Percentiles rank a stretch among this genome's conserved stretches.
phyloP scores from a whole-genome alignment of 2,888 invertebrate genomes.

The Drosophila sordidapex region DNA sequence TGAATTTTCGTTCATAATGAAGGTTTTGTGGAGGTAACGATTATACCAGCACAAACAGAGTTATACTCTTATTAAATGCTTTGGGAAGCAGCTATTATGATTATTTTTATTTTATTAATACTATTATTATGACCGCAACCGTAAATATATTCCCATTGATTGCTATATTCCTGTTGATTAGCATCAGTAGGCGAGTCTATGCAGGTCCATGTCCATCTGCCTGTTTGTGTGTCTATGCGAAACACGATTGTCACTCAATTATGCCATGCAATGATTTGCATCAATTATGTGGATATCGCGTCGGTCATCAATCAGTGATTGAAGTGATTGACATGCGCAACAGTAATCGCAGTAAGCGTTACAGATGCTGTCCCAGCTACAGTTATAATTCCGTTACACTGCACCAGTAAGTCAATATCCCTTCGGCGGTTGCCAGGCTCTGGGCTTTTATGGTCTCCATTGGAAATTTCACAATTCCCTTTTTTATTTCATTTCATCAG shows the following conservation, averaged over 20 bases:
- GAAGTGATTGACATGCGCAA: background rate
- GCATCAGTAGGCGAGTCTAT: no score
- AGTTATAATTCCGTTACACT: slow-evolving; percentile 14
- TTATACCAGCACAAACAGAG: background rate
- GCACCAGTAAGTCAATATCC: slow-evolving; percentile 28
- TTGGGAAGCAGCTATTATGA: background rate
- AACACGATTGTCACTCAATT: background rate
- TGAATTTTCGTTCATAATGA: background rate
- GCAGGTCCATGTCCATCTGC: background rate
- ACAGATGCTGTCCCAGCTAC: background rate
- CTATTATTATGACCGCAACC: no score
- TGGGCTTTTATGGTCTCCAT: slow-evolving; percentile 28
- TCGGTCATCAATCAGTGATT: background rate
- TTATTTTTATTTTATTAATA: no score
- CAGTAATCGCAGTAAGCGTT: background rate
- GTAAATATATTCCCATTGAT: no score
- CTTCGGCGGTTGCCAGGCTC: background rate
- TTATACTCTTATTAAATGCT: background rate
- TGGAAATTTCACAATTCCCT: slow-evolving; percentile 33
- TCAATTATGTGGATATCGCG: background rate
- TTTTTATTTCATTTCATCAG: slow-evolving; percentile 3
- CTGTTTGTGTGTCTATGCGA: background rate
- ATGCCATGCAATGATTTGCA: background rate
- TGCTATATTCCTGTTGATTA: no score
- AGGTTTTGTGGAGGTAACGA: background rate